phyloP scores from a whole-genome alignment of 2,888 invertebrate species.

The Drosophila anceps region DNA sequence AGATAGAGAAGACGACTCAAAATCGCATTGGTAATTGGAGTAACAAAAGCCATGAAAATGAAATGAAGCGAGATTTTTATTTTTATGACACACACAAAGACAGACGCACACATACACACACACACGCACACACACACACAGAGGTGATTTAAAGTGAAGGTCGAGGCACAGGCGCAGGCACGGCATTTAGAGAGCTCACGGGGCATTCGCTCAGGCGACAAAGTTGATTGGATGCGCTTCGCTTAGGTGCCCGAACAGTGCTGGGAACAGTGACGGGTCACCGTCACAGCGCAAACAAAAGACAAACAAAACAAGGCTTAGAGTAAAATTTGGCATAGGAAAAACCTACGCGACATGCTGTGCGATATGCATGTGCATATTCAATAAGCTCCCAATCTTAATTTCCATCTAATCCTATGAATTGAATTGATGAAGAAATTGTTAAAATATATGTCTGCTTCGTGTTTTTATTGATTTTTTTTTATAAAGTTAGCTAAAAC shows the following conservation, averaged over 20 bases:
- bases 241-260: constrained; percentile 11
- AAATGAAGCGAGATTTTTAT: constrained; percentile 66
- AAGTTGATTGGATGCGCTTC: constrained; percentile 33
- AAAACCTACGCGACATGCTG: constrained; percentile 3
- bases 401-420: background rate
- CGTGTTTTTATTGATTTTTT: too few species aligned
- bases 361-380: constrained; percentile 9
- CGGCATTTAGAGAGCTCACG: background rate
- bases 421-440: constrained; percentile 1
- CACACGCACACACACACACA: constrained; percentile 25
- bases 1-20: constrained; percentile 3
- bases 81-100: constrained; percentile 56
- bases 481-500: too few species aligned
- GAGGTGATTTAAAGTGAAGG: constrained; percentile 61
- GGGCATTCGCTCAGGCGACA: constrained; percentile 19
- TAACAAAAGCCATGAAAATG: constrained; percentile 63
- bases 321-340: background rate
- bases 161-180: constrained; percentile 28
- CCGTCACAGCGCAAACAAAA: constrained; percentile 18
- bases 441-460: too few species aligned
- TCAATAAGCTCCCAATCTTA: constrained; percentile 11
- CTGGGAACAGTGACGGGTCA: constrained; percentile 16
- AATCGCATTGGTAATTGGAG: constrained; percentile 62
- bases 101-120: constrained; percentile 45
- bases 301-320: constrained; percentile 16